These are phyloP conservation scores for Apodemus sylvaticus DNA, from an alignment of 2,113 vertebrate genomes.

Conservation along the genomic window DNA sequence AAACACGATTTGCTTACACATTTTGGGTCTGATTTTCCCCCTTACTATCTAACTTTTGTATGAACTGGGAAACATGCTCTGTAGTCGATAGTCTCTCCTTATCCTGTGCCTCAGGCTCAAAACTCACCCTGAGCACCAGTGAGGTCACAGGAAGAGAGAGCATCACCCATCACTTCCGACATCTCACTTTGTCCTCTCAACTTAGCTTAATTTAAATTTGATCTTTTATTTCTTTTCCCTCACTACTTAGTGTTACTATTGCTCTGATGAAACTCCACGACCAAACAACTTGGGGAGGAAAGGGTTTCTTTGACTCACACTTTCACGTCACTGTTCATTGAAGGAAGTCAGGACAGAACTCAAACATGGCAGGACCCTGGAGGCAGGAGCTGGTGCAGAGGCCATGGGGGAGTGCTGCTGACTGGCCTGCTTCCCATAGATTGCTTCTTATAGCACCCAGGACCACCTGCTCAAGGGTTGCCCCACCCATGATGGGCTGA, in stretches of 20 bases:
- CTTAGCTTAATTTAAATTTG: not conserved
- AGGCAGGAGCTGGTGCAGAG: not conserved
- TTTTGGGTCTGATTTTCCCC: not conserved
- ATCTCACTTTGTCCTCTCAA: not conserved
- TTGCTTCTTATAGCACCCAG: not conserved
- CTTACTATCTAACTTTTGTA: not conserved
- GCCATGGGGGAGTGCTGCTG: not conserved
- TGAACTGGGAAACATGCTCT: constrained; percentile 14
- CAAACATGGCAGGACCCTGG: not conserved
- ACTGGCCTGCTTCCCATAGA: not conserved
- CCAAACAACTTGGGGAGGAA: not conserved
- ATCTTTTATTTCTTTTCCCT: not conserved
- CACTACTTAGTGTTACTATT: not conserved
- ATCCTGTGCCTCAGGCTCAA: not conserved
- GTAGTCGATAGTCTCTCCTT: not conserved
- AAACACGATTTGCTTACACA: not conserved
- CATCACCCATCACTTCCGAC: not conserved
- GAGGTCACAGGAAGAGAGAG: not conserved
- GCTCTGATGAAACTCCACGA: not conserved
- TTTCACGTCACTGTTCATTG: not conserved
- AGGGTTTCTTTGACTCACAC: not conserved
- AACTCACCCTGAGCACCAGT: not conserved
- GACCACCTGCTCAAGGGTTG: not conserved
- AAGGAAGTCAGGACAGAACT: not conserved
- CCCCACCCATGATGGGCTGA: not conserved